A percentile compares a stretch with the other conserved stretches of the same genome.
Conservation (phyloP, 2,888 invertebrate species). For the Epinotia brunnichana region DNA sequence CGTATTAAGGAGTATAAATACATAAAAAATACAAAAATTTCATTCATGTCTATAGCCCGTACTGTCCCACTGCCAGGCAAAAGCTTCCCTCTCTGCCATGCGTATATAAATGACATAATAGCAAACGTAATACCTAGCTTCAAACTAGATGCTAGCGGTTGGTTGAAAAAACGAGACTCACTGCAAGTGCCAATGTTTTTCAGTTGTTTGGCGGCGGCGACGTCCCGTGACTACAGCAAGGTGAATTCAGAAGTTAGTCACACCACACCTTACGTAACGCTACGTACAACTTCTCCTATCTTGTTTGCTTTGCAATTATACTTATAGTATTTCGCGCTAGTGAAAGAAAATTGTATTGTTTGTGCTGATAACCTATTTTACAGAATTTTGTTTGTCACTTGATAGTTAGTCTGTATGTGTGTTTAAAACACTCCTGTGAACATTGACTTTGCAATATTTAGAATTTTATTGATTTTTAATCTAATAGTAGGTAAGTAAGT, state of each 20-base stretch:
- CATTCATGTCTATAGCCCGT: no score
- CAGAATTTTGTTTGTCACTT: no score
- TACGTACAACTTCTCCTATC: slow-evolving; percentile 15
- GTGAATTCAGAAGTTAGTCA: slow-evolving; percentile 55
- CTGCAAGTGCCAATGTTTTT: slow-evolving; percentile 48
- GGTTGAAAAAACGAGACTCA: slow-evolving; percentile 19
- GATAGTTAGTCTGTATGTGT: no score
- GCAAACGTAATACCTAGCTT: neutral
- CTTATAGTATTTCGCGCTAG: neutral
- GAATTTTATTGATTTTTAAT: no score
- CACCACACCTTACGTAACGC: slow-evolving; percentile 57
- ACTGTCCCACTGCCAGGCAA: no score
- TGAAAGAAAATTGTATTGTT: neutral
- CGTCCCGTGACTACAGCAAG: slow-evolving; percentile 58
- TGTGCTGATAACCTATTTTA: neutral
- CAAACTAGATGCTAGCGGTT: neutral
- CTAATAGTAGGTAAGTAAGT: no score
- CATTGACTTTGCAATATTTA: no score
- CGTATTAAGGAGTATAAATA: no score
- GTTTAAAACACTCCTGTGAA: no score
- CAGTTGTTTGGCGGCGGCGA: slow-evolving; percentile 53
- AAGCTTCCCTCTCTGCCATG: no score
- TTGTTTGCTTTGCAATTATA: neutral
- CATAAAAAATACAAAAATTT: no score
- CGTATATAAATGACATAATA: slow-evolving; percentile 1